These are phyloP conservation scores for Archips crataeganus DNA, from an alignment of 2,888 invertebrate genomes.

Conservation along the genomic window DNA sequence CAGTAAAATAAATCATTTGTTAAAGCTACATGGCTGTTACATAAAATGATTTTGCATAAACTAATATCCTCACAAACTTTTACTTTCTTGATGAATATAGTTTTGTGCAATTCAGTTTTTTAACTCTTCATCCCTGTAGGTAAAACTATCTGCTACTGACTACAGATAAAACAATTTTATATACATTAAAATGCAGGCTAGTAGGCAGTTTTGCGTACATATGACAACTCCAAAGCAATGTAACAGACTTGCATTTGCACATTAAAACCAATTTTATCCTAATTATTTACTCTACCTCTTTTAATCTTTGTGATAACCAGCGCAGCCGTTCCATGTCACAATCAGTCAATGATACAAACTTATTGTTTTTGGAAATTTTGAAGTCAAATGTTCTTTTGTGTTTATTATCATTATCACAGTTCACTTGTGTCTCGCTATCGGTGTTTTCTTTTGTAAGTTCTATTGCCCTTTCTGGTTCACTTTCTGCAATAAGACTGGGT, in stretches of 20 bases:
- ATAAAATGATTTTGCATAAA: too few species aligned
- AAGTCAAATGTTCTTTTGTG: slow-evolving; percentile 62
- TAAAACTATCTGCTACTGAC: neutral
- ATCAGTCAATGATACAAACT: slow-evolving; percentile 59
- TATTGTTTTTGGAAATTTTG: slow-evolving; percentile 55
- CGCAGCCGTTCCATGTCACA: slow-evolving; percentile 62
- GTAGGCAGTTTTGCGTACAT: neutral
- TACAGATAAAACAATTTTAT: slow-evolving; percentile 1
- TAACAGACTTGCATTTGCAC: neutral
- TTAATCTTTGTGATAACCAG: slow-evolving; percentile 54
- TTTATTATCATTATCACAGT: slow-evolving; percentile 71
- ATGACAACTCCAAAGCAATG: neutral
- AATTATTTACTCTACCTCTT: slow-evolving; percentile 44
- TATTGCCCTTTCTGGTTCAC: slow-evolving; percentile 46
- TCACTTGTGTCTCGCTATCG: slow-evolving; percentile 52
- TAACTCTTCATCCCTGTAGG: neutral
- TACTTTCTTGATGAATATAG: neutral
- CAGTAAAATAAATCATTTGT: too few species aligned
- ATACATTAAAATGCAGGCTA: slow-evolving; percentile 1
- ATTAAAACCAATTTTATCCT: slow-evolving; percentile 26
- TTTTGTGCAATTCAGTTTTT: neutral
- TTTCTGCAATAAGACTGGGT: slow-evolving; percentile 54
- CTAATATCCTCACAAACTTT: too few species aligned
- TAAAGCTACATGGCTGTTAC: too few species aligned
- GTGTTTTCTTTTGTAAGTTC: slow-evolving; percentile 50